These are phyloP conservation scores for Gari tellinella DNA, from an alignment of 2,888 invertebrate species.

Conservation along the genomic window DNA sequence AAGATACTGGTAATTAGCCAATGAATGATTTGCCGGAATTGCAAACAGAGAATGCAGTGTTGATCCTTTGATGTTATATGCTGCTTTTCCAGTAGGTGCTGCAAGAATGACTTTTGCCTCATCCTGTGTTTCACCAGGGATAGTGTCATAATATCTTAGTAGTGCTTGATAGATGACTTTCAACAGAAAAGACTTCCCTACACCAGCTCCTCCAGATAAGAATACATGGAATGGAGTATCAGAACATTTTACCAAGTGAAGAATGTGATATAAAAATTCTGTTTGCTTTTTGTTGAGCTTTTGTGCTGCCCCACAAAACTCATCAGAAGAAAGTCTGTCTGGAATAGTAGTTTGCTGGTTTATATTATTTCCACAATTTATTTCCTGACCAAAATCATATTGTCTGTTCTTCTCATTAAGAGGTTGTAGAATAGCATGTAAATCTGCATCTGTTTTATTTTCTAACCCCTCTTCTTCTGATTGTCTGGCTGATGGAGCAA, in stretches of 20 bases:
- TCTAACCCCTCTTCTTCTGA: not conserved
- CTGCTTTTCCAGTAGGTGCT: conserved; percentile 55
- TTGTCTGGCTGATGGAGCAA: not conserved
- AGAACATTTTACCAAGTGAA: not conserved
- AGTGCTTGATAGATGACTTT: conserved; percentile 20
- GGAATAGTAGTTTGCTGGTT: not conserved
- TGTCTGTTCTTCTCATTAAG: not conserved
- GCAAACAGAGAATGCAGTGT: conserved; percentile 44
- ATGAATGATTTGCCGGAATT: conserved; percentile 40
- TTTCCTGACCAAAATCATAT: conserved; percentile 8
- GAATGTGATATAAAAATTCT: conserved; percentile 9
- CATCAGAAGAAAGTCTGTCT: conserved; percentile 5
- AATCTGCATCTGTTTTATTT: not conserved
- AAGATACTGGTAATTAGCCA: conserved; percentile 9
- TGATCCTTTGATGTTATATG: conserved; percentile 41
- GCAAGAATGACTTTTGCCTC: conserved; percentile 9
- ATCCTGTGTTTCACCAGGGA: conserved; percentile 6
- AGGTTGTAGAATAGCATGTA: not conserved
- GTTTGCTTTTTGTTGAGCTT: conserved; percentile 4
- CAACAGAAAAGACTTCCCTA: conserved; percentile 54
- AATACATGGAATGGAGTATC: conserved; percentile 15
- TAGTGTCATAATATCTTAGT: conserved; percentile 1
- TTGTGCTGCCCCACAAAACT: not conserved
- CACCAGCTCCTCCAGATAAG: conserved; percentile 64
- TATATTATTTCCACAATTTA: not conserved